A percentile compares a stretch with the other conserved stretches of the same genome.
Conservation (phyloP, 2,797 vertebrate species). For the Molossus molossus region DNA sequence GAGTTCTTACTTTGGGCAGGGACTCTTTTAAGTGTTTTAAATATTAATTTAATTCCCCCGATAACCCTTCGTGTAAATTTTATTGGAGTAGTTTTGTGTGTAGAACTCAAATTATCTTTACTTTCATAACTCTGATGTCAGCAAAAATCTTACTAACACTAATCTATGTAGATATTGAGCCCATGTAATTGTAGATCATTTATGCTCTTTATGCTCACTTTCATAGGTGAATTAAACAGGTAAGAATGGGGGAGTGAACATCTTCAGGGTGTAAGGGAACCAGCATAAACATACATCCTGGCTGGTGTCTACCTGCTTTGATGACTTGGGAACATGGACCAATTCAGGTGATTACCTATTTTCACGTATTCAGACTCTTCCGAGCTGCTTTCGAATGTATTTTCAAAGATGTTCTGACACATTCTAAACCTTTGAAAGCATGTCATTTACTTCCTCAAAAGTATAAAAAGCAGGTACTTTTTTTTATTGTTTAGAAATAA, state of each 20-base stretch:
- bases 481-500: background rate
- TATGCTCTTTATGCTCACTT: background rate
- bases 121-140: background rate
- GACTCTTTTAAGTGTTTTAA: slow-evolving; percentile 36
- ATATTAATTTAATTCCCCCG: slow-evolving; percentile 7
- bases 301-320: background rate
- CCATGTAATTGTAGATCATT: background rate
- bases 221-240: background rate
- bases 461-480: background rate
- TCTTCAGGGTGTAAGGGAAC: rapidly evolving
- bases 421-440: background rate
- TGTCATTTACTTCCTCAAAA: background rate
- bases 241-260: background rate
- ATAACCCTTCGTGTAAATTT: slow-evolving; percentile 4
- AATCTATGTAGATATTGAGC: background rate
- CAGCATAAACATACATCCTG: rapidly evolving
- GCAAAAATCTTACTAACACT: background rate
- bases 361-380: background rate
- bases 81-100: background rate
- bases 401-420: background rate
- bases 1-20: background rate
- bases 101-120: background rate
- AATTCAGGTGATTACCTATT: background rate
- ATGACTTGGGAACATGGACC: background rate
- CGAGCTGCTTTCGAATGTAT: background rate